Conservation (phyloP, 2,113 vertebrate species). For the Ardeotis arabs region DNA sequence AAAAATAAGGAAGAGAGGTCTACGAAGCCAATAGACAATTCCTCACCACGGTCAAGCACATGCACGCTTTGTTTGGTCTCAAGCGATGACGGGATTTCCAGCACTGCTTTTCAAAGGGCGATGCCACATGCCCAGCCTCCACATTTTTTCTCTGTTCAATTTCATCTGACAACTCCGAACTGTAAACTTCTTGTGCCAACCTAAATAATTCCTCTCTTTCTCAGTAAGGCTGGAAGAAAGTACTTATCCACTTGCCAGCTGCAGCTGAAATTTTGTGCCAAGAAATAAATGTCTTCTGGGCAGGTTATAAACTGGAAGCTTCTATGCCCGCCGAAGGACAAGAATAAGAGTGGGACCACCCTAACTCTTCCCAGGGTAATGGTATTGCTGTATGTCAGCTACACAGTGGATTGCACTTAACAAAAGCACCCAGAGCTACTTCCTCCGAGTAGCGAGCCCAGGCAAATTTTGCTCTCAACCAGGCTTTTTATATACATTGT, state of each 20-base stretch:
- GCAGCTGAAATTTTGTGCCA: conserved; percentile 43
- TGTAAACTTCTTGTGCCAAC: conserved; percentile 53
- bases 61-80: neutral
- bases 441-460: neutral
- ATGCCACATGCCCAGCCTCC: neutral
- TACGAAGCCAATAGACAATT: neutral
- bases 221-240: conserved; percentile 16
- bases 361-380: neutral
- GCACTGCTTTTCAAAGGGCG: neutral
- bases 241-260: conserved; percentile 45
- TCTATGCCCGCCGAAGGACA: neutral
- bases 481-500: neutral
- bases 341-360: neutral
- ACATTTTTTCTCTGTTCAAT: conserved; percentile 7
- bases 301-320: conserved; percentile 49
- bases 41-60: neutral
- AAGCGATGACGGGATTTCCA: neutral
- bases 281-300: conserved; percentile 56
- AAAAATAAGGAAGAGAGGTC: neutral
- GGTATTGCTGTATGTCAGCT: neutral
- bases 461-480: neutral
- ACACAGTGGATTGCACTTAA: neutral
- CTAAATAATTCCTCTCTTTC: conserved; percentile 54
- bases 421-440: neutral
- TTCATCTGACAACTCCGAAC: conserved; percentile 34